Evolutionary conservation across 2,888 invertebrate genomes (phyloP), one percentile per base, ranked within the genome.

Genomic region (Criorhina ranunculi): DNA sequence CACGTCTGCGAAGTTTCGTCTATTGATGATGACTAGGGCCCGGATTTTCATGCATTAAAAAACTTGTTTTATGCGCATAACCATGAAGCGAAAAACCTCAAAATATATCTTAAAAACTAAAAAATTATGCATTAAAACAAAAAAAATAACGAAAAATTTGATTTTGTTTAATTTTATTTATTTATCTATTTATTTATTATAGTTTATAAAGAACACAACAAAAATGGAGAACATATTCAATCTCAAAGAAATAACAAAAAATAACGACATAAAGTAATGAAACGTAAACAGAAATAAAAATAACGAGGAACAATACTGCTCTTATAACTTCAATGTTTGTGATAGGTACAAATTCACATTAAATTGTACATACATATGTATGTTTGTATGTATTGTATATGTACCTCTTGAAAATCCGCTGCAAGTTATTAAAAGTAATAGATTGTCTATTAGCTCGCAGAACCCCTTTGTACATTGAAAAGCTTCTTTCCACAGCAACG

Each of bases 41-140:
- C 40, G 40, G 40, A 42, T 42, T 42, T 42, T 42, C n/a, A 42
- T 42, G 40, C 40, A 42, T 42, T 42, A 42, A 42, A 40, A 42
- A 42, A 42, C 1, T 5, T n/a, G 40, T 42, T 42, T 42, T 42
- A 12, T 42, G 4, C 12, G 40, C 12, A 42, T 12, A 12, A 42
- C 40, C 5, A 42, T 42, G 40, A n/a, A 42, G 40, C n/a, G 12
- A 42, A 42, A 42, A n/a, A 42, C 40, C 40, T 12, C 40, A 42
- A 42, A 42, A 42, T 42, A 42, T 42, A 12, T 12, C 40, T 12
- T 42, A 12, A 42, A 42, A 42, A 42, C 4, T 12, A 12, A 42
- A 42, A 42, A n/a, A 12, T 12, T 12, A 42, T 42, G 5, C 40
- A 12, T 12, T n/a, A 24, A n/a, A n/a, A n/a, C n/a, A n/a, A n/a